Percentiles rank a stretch among this genome's conserved stretches.
Evolutionary conservation across 2,888 invertebrate species (phyloP).

Genomic region (Zaprionus lineosus): DNA sequence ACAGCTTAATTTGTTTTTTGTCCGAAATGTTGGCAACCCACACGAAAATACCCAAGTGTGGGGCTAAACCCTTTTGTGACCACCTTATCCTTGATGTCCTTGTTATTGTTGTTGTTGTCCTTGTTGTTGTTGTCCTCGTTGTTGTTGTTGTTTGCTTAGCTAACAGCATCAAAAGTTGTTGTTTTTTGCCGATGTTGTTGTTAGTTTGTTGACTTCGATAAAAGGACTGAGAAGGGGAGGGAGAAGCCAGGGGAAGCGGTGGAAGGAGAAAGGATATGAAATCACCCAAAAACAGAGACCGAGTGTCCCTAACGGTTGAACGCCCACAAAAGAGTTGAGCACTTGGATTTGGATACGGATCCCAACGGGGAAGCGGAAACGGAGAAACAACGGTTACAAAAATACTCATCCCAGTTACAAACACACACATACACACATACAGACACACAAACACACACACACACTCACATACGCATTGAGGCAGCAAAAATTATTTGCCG

Average conservation of each 20-base stretch:
- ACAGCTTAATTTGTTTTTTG: conserved; percentile 74
- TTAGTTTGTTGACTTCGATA: conserved; percentile 70
- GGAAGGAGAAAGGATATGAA: neutral
- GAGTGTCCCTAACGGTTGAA: conserved; percentile 55
- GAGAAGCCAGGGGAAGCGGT: neutral
- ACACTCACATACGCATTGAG: neutral
- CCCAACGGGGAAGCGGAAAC: conserved; percentile 1
- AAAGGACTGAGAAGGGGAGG: conserved; percentile 7
- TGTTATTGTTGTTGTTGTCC: conserved; percentile 25
- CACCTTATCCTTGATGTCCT: conserved; percentile 51
- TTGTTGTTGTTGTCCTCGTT: conserved; percentile 30
- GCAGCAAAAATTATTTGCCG: conserved; percentile 11
- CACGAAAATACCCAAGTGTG: conserved; percentile 22
- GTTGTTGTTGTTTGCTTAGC: conserved; percentile 27
- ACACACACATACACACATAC: conserved; percentile 21
- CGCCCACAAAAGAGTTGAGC: conserved; percentile 46
- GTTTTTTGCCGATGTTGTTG: conserved; percentile 44
- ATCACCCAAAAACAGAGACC: conserved; percentile 19
- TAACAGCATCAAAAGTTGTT: conserved; percentile 43
- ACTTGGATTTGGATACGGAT: conserved; percentile 18
- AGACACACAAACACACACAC: conserved; percentile 21
- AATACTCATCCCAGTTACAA: conserved; percentile 5
- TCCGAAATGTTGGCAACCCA: conserved; percentile 28
- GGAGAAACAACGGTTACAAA: neutral
- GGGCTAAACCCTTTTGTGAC: conserved; percentile 43